phyloP scores from a whole-genome alignment of 1,140 invertebrate species.

The Plutomurus gul region DNA sequence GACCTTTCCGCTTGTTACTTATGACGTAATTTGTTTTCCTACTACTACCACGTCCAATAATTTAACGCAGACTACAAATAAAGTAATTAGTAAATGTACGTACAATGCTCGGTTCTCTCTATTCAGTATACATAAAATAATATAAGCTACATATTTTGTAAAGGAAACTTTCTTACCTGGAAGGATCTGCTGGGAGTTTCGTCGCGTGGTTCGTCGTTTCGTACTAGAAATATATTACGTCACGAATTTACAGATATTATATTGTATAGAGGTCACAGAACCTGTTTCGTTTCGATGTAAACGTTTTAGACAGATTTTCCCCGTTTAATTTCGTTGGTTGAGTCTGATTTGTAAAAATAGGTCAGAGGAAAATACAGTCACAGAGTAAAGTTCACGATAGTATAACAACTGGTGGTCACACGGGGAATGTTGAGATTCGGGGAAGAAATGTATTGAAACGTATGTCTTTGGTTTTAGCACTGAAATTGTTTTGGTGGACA shows the following conservation, averaged over 20 bases:
- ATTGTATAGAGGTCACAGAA: too few species aligned
- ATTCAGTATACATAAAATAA: not conserved
- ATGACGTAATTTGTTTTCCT: not conserved
- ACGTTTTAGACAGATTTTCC: too few species aligned
- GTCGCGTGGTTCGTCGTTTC: too few species aligned
- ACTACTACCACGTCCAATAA: not conserved
- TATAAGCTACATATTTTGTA: too few species aligned
- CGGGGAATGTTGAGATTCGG: not conserved
- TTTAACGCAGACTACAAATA: not conserved
- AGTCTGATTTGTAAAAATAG: not conserved
- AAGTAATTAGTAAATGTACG: not conserved
- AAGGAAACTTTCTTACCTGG: not conserved
- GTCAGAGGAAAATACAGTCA: not conserved
- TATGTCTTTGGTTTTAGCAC: slow-evolving; percentile 4
- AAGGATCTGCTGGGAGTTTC: not conserved
- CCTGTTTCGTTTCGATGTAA: too few species aligned
- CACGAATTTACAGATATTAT: too few species aligned
- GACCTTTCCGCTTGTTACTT: not conserved
- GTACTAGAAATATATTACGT: too few species aligned
- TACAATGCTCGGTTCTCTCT: not conserved
- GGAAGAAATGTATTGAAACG: not conserved
- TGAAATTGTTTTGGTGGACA: slow-evolving; percentile 13
- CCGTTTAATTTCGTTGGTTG: not conserved
- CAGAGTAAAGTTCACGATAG: not conserved
- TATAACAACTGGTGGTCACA: not conserved